Evolutionary conservation across 2,888 invertebrate species (phyloP), one percentile per base, ranked within the genome.

Genomic region (Ormyrus nitidulus): DNA sequence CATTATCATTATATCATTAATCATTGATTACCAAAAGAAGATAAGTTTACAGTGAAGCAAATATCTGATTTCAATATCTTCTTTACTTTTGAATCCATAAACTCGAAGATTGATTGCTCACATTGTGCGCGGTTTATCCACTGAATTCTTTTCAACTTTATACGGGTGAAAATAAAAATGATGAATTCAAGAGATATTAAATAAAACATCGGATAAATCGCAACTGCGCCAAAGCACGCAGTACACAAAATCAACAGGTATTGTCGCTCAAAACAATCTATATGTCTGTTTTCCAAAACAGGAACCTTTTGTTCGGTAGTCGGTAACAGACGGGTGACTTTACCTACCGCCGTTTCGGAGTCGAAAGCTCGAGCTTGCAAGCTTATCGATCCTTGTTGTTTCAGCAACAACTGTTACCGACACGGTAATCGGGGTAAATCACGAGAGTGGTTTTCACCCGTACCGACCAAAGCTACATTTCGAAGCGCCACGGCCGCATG

Each of bases 361-460:
- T 51, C n/a, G 11, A 46, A 61, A 61, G 53, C 44, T n/a, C 61
- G 54, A 61, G 62, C 61, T 65, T 73, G 51, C 58, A 10, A 8
- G 34, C 44, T 53, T 70, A 74, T 62, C 51, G n/a, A 56, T 48
- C 2, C 2, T 6, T 13, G 56, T 5, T 6, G 48, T 0, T 11
- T 6, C 19, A 59, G 65, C 11, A 34, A 34, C 5, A 19, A 9
- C 48, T 10, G 13, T 76, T 76, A 76, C 75, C 75, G 66, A 75
- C 66, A 0, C 54, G 34, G 34, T 19, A 2, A 9, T 13, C 7
- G 13, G 11, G 49, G 7, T 65, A 65, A 13, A 2, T 65, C 2
- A 1, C 2, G 34, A 34, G 34, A 4, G 34, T 34, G 0, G 34
- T n/a, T 10, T 6, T 54, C 19, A 46, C 3, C 13, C 49, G 49